A percentile compares a stretch with the other conserved stretches of the same genome.
Evolutionary conservation across 2,797 vertebrate species (phyloP).

Genomic region (Sebastes taczanowskii): DNA sequence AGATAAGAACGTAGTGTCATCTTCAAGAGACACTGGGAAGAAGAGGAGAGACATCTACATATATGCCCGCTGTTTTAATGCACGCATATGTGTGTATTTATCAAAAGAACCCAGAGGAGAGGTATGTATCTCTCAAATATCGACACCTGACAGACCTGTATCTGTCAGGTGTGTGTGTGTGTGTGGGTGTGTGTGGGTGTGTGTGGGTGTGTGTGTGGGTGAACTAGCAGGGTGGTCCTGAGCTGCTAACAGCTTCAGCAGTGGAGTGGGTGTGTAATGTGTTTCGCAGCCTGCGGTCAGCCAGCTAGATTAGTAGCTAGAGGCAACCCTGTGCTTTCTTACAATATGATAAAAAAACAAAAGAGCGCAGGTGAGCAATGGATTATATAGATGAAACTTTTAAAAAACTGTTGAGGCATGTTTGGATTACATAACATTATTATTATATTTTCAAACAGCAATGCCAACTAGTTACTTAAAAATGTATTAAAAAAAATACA

Average conservation of each 20-base stretch:
- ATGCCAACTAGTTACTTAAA: neutral
- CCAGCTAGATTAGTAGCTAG: constrained; percentile 41
- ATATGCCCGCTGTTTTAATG: neutral
- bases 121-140: constrained; percentile 55
- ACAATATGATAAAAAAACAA: constrained; percentile 17
- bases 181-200: constrained; percentile 17
- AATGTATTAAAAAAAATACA: neutral
- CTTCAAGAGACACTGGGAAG: neutral
- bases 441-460: no score
- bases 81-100: constrained; percentile 30
- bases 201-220: constrained; percentile 27
- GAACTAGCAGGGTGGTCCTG: constrained; percentile 77
- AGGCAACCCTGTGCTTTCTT: constrained; percentile 37
- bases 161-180: constrained; percentile 6
- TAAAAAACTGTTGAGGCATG: neutral
- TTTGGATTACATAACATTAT: no score
- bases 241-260: constrained; percentile 64
- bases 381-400: neutral
- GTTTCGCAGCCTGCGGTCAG: constrained; percentile 66
- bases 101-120: constrained; percentile 35
- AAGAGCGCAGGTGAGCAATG: neutral
- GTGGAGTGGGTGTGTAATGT: constrained; percentile 70
- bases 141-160: constrained; percentile 57
- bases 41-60: neutral
- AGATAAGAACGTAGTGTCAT: neutral